Percentiles rank a stretch among this genome's conserved stretches.
Evolutionary conservation across 2,888 invertebrate species (phyloP).

Genomic region (Pyrochroa serraticornis): DNA sequence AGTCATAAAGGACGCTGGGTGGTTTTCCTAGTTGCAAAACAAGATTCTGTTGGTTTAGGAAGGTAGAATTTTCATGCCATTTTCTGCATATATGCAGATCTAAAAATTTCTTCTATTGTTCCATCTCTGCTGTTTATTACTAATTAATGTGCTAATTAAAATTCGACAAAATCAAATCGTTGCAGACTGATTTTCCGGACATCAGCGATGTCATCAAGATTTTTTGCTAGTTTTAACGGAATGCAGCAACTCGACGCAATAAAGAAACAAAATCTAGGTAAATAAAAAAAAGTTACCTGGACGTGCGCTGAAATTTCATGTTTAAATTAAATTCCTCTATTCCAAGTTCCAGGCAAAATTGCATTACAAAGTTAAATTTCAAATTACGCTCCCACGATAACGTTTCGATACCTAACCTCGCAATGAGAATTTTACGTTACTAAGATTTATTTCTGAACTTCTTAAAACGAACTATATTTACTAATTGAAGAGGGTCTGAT

Average conservation of each 20-base stretch:
- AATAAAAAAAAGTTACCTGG: slow-evolving; percentile 2
- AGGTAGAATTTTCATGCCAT: slow-evolving; percentile 2
- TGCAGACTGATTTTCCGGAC: neutral
- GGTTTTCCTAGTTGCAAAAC: neutral
- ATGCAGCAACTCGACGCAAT: too few species aligned
- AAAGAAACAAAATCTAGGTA: neutral
- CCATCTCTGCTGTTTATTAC: slow-evolving; percentile 10
- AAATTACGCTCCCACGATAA: too few species aligned
- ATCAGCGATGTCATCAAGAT: neutral
- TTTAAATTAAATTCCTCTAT: slow-evolving; percentile 17
- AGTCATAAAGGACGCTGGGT: slow-evolving; percentile 3
- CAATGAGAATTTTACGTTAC: too few species aligned
- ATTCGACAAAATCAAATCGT: slow-evolving; percentile 1
- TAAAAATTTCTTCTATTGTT: neutral
- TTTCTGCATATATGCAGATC: slow-evolving; percentile 2
- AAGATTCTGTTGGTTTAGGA: neutral
- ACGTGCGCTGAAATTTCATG: slow-evolving; percentile 16
- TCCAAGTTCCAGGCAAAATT: slow-evolving; percentile 19
- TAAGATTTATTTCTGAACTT: too few species aligned
- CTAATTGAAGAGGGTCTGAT: too few species aligned
- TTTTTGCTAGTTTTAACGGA: too few species aligned
- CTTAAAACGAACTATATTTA: too few species aligned
- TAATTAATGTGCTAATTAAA: slow-evolving; percentile 11
- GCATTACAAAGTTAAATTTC: slow-evolving; percentile 23
- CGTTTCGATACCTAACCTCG: too few species aligned